Percentiles rank a stretch among this genome's conserved stretches.
phyloP scores from a whole-genome alignment of 2,888 invertebrate species.

The Fissipunctia ypsillon region DNA sequence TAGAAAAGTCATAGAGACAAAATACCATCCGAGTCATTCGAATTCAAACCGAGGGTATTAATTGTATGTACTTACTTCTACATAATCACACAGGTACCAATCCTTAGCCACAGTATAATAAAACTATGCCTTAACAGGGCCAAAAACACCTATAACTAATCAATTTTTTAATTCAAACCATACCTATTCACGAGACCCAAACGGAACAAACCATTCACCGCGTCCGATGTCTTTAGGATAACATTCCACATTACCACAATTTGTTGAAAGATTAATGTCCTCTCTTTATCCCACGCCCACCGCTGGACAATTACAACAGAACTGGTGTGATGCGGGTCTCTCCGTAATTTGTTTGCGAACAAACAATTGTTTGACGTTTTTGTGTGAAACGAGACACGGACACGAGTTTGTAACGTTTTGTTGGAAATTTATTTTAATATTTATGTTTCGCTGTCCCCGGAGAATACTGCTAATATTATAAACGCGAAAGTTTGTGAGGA shows the following conservation, averaged over 20 bases:
- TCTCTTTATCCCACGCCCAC: constrained; percentile 43
- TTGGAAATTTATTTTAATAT: constrained; percentile 22
- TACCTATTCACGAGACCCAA: background rate
- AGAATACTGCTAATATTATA: too few species aligned
- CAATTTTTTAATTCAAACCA: constrained; percentile 1
- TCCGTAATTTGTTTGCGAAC: constrained; percentile 43
- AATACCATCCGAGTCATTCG: background rate
- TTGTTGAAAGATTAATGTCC: constrained; percentile 55
- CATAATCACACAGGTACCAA: background rate
- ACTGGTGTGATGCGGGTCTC: constrained; percentile 44
- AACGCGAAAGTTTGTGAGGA: too few species aligned
- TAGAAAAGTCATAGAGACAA: background rate
- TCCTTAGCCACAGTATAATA: too few species aligned
- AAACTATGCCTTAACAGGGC: accelerated
- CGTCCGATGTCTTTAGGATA: constrained; percentile 30
- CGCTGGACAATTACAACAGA: constrained; percentile 45
- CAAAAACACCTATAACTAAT: background rate
- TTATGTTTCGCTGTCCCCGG: too few species aligned
- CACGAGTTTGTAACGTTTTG: constrained; percentile 12
- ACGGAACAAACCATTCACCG: constrained; percentile 1
- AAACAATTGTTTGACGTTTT: constrained; percentile 51
- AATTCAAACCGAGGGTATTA: background rate
- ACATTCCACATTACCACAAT: constrained; percentile 31
- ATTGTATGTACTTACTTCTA: background rate
- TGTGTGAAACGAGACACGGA: constrained; percentile 21